A percentile compares a stretch with the other conserved stretches of the same genome.
Evolutionary conservation across 2,888 invertebrate species (phyloP).

Genomic region (Zygothrica quintamaculata): DNA sequence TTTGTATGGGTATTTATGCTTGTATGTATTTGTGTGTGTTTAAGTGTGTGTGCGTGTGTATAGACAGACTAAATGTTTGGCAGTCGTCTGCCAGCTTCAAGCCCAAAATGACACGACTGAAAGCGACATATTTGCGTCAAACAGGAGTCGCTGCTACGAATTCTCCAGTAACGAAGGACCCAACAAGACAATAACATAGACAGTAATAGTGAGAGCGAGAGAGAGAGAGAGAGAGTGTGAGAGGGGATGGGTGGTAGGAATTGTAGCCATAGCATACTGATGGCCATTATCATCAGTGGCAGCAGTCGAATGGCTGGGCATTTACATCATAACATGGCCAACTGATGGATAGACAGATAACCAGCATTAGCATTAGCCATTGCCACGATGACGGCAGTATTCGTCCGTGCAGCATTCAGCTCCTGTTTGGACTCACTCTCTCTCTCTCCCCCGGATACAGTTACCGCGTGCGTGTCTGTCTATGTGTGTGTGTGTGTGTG

Average conservation of each 20-base stretch:
- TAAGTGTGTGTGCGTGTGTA: conserved; percentile 21
- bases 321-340: conserved; percentile 74
- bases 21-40: conserved; percentile 7
- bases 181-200: not conserved
- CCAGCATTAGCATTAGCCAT: conserved; percentile 70
- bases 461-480: conserved; percentile 1
- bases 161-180: not conserved
- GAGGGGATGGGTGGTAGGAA: not conserved
- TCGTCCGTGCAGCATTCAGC: conserved; percentile 7
- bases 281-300: conserved; percentile 64
- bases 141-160: conserved; percentile 13
- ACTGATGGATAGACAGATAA: conserved; percentile 75
- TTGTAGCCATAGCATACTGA: conserved; percentile 18
- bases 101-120: conserved; percentile 54
- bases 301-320: conserved; percentile 46
- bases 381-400: conserved; percentile 45
- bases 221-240: not conserved
- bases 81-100: conserved; percentile 50
- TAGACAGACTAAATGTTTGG: conserved; percentile 63
- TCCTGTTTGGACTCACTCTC: not conserved
- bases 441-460: not conserved
- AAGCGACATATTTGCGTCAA: conserved; percentile 64
- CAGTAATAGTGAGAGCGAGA: too few relatives aligned
- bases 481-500: conserved; percentile 14
- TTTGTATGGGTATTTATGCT: not conserved